Conservation (phyloP, 2,888 invertebrate genomes). For the Plebejus melissa region DNA sequence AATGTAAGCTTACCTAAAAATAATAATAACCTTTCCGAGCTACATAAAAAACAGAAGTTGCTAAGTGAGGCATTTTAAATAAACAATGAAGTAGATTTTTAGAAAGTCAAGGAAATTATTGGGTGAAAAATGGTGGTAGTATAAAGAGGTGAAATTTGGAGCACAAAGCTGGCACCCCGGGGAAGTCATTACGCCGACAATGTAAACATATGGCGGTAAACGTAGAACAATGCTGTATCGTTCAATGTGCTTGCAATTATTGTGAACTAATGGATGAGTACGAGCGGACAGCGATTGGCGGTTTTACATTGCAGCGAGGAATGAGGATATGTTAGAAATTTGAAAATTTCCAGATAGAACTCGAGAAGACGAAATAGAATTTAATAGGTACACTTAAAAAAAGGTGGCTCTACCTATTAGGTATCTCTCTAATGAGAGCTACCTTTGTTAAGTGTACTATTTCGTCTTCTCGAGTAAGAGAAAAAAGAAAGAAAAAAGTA, state of each 20-base stretch:
- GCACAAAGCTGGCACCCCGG: constrained; percentile 41
- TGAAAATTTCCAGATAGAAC: too few relatives aligned
- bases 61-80: not conserved
- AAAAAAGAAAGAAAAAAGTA: too few relatives aligned
- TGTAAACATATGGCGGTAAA: constrained; percentile 59
- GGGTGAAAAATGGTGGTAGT: constrained; percentile 34
- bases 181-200: constrained; percentile 54
- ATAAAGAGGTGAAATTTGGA: constrained; percentile 37
- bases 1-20: not conserved
- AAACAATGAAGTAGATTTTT: not conserved
- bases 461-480: too few relatives aligned
- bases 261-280: constrained; percentile 49
- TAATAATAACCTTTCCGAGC: not conserved
- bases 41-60: not conserved
- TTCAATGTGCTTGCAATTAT: constrained; percentile 60
- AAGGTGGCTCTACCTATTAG: not conserved
- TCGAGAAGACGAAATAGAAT: too few relatives aligned
- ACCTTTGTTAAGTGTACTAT: too few relatives aligned
- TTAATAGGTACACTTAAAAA: too few relatives aligned
- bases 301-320: not conserved
- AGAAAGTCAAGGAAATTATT: constrained; percentile 26
- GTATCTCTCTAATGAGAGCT: not conserved
- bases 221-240: constrained; percentile 51
- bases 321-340: not conserved
- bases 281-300: constrained; percentile 35